These are phyloP conservation scores for Neolamprologus caudopunctatus DNA, from an alignment of 2,113 vertebrate genomes.

Conservation along the genomic window DNA sequence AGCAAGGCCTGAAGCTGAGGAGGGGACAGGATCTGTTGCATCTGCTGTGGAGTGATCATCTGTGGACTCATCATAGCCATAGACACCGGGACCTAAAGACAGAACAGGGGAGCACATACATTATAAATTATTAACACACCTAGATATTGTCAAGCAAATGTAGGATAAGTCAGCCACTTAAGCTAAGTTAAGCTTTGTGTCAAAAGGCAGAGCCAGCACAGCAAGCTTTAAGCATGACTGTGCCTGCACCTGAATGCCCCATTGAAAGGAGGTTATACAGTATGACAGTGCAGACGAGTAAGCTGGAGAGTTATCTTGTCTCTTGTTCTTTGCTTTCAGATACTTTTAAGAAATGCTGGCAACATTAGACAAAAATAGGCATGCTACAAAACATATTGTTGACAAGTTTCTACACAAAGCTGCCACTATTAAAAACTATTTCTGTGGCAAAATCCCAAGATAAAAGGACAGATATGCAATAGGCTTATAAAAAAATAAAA, in stretches of 20 bases:
- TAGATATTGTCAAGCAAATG: not conserved
- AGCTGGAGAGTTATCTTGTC: not conserved
- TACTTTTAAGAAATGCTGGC: slow-evolving; percentile 3
- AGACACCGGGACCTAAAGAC: slow-evolving; percentile 88
- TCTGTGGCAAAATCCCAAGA: slow-evolving; percentile 28
- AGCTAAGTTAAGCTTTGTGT: not conserved
- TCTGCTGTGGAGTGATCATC: slow-evolving; percentile 98
- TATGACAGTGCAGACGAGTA: slow-evolving; percentile 2
- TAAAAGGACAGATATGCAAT: slow-evolving; percentile 47
- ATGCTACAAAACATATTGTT: slow-evolving; percentile 10
- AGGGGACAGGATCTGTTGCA: slow-evolving; percentile 98
- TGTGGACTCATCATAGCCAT: slow-evolving; percentile 99
- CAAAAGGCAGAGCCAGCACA: not conserved
- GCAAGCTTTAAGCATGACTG: slow-evolving; percentile 28
- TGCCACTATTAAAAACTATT: slow-evolving; percentile 16
- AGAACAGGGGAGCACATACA: not conserved
- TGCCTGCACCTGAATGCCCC: slow-evolving; percentile 28
- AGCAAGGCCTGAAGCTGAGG: slow-evolving; percentile 95
- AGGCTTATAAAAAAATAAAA: slow-evolving; percentile 20
- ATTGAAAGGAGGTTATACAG: not conserved
- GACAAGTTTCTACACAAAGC: slow-evolving; percentile 22
- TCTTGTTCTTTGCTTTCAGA: slow-evolving; percentile 21
- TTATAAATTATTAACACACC: not conserved
- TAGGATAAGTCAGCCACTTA: not conserved
- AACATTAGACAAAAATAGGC: slow-evolving; percentile 31